Evolutionary conservation across 2,797 vertebrate genomes (phyloP), one percentile per base, ranked within the genome.

Genomic region (Lacerta agilis): DNA sequence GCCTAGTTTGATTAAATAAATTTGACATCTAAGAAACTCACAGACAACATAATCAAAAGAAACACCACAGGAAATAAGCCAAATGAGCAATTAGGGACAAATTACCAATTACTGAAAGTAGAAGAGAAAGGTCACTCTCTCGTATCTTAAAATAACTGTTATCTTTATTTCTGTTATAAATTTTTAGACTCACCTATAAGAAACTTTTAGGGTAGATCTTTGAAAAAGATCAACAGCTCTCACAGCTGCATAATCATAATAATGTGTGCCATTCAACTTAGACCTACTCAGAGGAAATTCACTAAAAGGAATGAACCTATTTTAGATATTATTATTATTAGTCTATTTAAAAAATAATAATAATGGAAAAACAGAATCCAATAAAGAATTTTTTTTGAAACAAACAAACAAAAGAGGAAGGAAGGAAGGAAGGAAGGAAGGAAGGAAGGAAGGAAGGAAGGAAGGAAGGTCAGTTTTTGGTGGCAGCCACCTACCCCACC

Each of bases 81-180:
- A 81, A 91, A 93, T 89, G 89, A 92, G 2, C 78, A 88, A 88
- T 88, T 92, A 88, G 43, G 72, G 72, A 36, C 27, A 91, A 91
- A 92, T 91, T 93, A 86, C 25, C 41, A 86, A 72, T 77, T 90
- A 86, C 0, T 86, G 85, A 94, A 36, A 43, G 4, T 33, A 71
- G 38, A 91, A 91, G 73, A 86, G 83, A 86, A 93, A 93, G 86
- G 84, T 91, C 73, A 81, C 0, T 71, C 38, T 0, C 0, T 0
- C 27, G 90, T 83, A 58, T 78, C 86, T 76, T 86, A 64, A 81
- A 91, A 90, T 49, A 64, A 1, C 4, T 79, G 0, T 36, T 41
- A 86, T 83, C 87, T 78, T 85, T 86, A 1, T 0, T 89, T 79
- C 64, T 73, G 11, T 41, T 43, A 41, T 55, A 25, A 81, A 86